Percentiles rank a stretch among this genome's conserved stretches.
Evolutionary conservation across 2,797 vertebrate genomes (phyloP).

Genomic region (Rhyacichthys aspro): DNA sequence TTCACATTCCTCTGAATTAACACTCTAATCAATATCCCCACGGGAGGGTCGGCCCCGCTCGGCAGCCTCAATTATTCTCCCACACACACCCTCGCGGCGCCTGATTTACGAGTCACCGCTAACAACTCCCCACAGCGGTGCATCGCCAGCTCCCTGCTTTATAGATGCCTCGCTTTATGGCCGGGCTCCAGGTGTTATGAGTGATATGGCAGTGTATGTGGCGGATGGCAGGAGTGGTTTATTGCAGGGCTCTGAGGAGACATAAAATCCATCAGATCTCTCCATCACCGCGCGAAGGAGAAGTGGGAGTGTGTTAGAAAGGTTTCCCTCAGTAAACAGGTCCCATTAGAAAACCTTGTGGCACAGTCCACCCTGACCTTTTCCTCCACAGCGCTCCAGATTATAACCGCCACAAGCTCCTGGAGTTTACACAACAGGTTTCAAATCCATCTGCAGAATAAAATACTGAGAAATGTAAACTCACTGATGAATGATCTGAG

Average conservation of each 20-base stretch:
- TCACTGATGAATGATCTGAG: slow-evolving; percentile 14
- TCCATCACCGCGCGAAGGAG: slow-evolving; percentile 37
- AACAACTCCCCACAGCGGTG: slow-evolving; percentile 70
- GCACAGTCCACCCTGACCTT: slow-evolving; percentile 34
- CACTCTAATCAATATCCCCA: slow-evolving; percentile 76
- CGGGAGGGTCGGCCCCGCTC: slow-evolving; percentile 62
- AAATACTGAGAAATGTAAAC: too few species aligned
- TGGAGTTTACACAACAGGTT: slow-evolving; percentile 31
- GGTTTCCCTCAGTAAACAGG: slow-evolving; percentile 61
- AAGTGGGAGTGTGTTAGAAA: slow-evolving; percentile 30
- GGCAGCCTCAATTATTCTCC: slow-evolving; percentile 63
- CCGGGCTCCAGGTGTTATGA: slow-evolving; percentile 75
- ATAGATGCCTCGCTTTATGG: slow-evolving; percentile 66
- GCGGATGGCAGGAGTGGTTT: slow-evolving; percentile 70
- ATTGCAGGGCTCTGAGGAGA: slow-evolving; percentile 62
- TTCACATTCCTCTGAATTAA: slow-evolving; percentile 76
- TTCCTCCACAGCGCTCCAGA: slow-evolving; percentile 42
- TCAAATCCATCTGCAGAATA: slow-evolving; percentile 22
- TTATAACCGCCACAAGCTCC: slow-evolving; percentile 45
- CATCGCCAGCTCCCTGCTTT: slow-evolving; percentile 65
- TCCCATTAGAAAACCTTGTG: slow-evolving; percentile 25
- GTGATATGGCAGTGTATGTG: slow-evolving; percentile 69
- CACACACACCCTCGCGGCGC: slow-evolving; percentile 34
- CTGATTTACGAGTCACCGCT: slow-evolving; percentile 73
- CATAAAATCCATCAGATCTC: slow-evolving; percentile 71